Evolutionary conservation across 2,797 vertebrate genomes (phyloP), one percentile per base, ranked within the genome.

Genomic region (Pelobates cultripes): DNA sequence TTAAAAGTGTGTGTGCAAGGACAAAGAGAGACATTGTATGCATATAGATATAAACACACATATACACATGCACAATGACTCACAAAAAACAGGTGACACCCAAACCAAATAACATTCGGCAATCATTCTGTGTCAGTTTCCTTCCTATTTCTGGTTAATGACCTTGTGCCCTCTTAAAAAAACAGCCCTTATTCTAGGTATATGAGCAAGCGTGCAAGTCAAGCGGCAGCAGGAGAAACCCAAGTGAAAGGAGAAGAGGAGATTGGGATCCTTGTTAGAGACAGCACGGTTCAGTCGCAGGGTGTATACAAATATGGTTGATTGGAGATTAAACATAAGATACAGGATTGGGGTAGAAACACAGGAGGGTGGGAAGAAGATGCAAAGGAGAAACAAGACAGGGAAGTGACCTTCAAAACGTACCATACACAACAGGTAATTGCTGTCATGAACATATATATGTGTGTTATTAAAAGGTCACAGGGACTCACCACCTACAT

Each of bases 141-240:
- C 73, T 81, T 81, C 73, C 79, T 63, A 75, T 75, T 81, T 81
- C 73, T 81, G 47, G 51, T 64, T 69, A 75, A 41, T 12, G 8
- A 17, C 17, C 60, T 12, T 41, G 63, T 71, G 66, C 60, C 51
- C 60, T 15, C 70, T 66, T 42, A 15, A 60, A 40, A 60, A 73
- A 15, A 42, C 51, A 10, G 28, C 28, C 28, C 28, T 28, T 28
- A 28, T 28, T 28, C 28, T 40, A 10, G 9, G 17, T 57, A 28
- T 5, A 40, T 28, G 51, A 73, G 13, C 7, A 53, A 73, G 42
- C 1, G 15, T 43, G 4, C 13, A 61, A 17, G 17, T 60, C n/a
- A 43, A 60, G 57, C 10, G 15, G 57, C 4, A 28, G 5, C 47
- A 6, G 47, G 10, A 4, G 15, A 60, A 13, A 14, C 10, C 2